Base-by-base conservation (phyloP, 2,888 invertebrate genomes). In the Plebejus anna region DNA sequence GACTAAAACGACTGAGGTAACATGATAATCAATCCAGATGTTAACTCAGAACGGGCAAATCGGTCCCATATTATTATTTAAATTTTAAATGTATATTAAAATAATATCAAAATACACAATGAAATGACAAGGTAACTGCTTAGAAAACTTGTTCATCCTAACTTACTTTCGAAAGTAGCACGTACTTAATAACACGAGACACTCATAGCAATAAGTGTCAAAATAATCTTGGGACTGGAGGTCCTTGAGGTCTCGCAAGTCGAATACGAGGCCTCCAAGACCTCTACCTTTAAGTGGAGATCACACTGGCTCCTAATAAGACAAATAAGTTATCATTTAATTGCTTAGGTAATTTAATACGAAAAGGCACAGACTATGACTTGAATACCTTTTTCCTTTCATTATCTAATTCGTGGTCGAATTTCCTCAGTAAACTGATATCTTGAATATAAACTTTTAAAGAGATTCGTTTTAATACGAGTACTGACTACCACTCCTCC, bases 231-330 rank as follows among this genome's bases (percentile, higher is more conserved):
- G 9, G 22, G 59, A 59, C 3, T 9, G 9, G 28, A 61, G 61
- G 61, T 61, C 22, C 9, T 61, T 61, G 28, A 61, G 61, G 28
- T 11, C 61, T 61, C 28, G 61, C 61, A 61, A 61, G 28, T 28
- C 3, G 28, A 28, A 61, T 61, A 61, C 28, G 61, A 61, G 61
- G 61, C 61, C 61, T 61, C 61, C 28, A 61, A 61, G 28, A 61
- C 61, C 59, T 61, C 28, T 9, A n/a, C 28, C 59, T 59, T 59
- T 57, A 22, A 22, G 9, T 22, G 59, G 57, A 59, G 22, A 59
- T 57, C n/a, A 11, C 9, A 61, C 28, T 61, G 7, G 7, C 61
- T 28, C 61, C 61, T 28, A 28, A 11, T 22, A 28, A 61, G 9
- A 61, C 9, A 28, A 28, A 7, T 22, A 22, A 61, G n/a, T 7